These are phyloP conservation scores for Euzophera pinguis DNA, from an alignment of 2,888 invertebrate species.

Conservation along the genomic window DNA sequence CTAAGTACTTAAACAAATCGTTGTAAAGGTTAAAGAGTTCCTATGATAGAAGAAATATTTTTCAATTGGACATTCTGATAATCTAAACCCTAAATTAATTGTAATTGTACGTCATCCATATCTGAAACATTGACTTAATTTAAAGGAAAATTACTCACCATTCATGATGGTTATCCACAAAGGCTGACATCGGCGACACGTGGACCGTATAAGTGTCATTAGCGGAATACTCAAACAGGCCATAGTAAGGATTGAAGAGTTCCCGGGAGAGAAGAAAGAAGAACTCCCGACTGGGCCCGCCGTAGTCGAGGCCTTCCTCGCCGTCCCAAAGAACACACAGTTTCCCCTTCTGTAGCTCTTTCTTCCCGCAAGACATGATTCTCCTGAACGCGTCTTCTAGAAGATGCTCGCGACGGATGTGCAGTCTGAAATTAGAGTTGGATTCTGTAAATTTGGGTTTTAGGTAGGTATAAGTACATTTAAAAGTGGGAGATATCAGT, in stretches of 20 bases:
- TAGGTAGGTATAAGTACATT: no score
- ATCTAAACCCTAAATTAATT: no score
- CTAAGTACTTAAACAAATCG: no score
- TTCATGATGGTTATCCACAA: slow-evolving; percentile 97
- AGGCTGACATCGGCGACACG: slow-evolving; percentile 96
- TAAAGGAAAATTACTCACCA: slow-evolving; percentile 81
- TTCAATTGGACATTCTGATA: no score
- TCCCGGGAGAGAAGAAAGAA: slow-evolving; percentile 98
- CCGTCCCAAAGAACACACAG: slow-evolving; percentile 96
- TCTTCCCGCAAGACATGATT: slow-evolving; percentile 97
- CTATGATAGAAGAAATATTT: no score
- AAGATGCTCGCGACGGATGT: slow-evolving; percentile 94
- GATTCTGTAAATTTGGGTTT: not conserved
- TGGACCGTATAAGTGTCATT: slow-evolving; percentile 98
- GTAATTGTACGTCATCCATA: no score
- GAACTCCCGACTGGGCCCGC: slow-evolving; percentile 98
- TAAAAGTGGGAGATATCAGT: no score
- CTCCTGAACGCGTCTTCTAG: slow-evolving; percentile 97
- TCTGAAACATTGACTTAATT: no score
- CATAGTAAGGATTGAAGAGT: slow-evolving; percentile 98
- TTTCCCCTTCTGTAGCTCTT: slow-evolving; percentile 96
- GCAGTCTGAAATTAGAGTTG: slow-evolving; percentile 81
- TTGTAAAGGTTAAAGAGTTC: not conserved
- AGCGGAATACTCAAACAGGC: slow-evolving; percentile 98
- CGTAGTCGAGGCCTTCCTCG: slow-evolving; percentile 98